A percentile compares a stretch with the other conserved stretches of the same genome.
These are phyloP conservation scores for Tinamus major DNA, from an alignment of 2,797 vertebrate genomes.

Conservation along the genomic window DNA sequence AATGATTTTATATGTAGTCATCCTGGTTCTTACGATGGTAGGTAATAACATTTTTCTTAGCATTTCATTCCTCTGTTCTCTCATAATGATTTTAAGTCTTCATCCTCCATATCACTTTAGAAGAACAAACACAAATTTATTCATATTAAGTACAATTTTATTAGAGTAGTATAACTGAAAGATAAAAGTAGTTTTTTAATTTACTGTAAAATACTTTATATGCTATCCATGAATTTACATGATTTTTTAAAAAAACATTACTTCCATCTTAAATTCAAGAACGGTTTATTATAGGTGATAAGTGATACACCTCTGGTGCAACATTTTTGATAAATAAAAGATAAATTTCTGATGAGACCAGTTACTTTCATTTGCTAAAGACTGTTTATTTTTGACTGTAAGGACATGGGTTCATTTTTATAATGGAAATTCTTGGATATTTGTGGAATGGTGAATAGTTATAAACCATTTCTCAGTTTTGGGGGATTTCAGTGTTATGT, in stretches of 20 bases:
- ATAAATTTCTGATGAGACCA: neutral
- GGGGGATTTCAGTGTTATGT: neutral
- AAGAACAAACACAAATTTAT: neutral
- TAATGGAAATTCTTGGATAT: neutral
- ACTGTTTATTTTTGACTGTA: neutral
- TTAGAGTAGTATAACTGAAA: neutral
- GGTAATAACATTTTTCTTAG: neutral
- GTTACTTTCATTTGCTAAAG: neutral
- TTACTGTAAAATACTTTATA: neutral
- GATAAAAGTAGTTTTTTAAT: neutral
- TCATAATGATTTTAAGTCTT: constrained; percentile 6
- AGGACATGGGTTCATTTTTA: neutral
- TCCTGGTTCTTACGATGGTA: neutral
- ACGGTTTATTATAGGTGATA: neutral
- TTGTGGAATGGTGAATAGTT: neutral
- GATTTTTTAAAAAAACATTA: neutral
- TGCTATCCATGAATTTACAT: neutral
- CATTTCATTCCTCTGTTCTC: neutral
- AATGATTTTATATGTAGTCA: neutral
- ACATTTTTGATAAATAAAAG: neutral
- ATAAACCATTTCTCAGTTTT: neutral
- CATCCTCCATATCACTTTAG: neutral
- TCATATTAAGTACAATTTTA: neutral
- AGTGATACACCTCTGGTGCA: neutral
- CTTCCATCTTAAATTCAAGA: neutral